Evolutionary conservation across 2,888 invertebrate species (phyloP).

Genomic region (Pachycephus smyrnensis): DNA sequence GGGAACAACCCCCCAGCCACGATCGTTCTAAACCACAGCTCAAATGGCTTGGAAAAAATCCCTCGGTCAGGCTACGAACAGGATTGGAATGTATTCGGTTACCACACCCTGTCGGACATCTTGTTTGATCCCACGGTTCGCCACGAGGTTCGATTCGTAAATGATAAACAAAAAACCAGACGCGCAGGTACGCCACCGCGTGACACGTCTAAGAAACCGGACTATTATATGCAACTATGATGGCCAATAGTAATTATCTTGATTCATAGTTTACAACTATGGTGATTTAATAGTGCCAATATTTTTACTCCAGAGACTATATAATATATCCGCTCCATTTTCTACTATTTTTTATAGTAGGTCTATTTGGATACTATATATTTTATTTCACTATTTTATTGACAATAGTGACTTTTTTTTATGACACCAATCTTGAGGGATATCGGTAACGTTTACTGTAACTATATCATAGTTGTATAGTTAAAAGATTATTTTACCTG

Average conservation of each 20-base stretch:
- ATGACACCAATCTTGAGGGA: neutral
- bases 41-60: conserved; percentile 27
- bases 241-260: neutral
- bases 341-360: neutral
- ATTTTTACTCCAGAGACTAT: neutral
- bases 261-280: neutral
- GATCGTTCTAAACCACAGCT: conserved; percentile 3
- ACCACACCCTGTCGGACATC: conserved; percentile 49
- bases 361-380: too few species aligned
- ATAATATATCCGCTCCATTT: neutral
- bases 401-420: neutral
- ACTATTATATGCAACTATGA: neutral
- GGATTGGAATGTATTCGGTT: conserved; percentile 48
- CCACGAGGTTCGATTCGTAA: conserved; percentile 42
- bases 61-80: conserved; percentile 26
- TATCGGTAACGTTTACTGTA: neutral
- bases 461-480: neutral
- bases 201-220: neutral
- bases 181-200: neutral
- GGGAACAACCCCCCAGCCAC: conserved; percentile 12
- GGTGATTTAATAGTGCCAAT: neutral
- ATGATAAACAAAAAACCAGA: conserved; percentile 41
- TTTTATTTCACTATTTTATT: neutral
- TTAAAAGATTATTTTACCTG: neutral
- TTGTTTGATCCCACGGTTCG: conserved; percentile 51